Percentiles rank a stretch among this genome's conserved stretches.
Conservation (phyloP, 2,113 vertebrate species). For the Hemibagrus wyckioides region DNA sequence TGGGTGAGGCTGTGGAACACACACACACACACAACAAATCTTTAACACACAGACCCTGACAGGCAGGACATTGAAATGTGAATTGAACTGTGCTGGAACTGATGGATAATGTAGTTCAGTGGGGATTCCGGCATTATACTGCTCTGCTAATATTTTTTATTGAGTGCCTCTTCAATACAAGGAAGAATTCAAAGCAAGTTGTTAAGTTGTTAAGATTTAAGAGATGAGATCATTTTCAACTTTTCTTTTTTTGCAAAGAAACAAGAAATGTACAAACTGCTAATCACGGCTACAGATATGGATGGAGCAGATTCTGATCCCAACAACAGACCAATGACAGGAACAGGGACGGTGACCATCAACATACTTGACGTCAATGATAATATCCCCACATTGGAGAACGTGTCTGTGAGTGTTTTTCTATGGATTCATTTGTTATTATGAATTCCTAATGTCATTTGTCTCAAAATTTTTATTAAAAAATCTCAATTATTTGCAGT, state of each 20-base stretch:
- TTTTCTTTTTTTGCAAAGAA: conserved; percentile 66
- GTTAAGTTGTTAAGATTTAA: neutral
- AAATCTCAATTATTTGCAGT: neutral
- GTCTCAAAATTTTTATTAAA: no score
- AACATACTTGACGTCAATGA: conserved; percentile 89
- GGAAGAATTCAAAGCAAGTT: neutral
- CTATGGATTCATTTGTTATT: neutral
- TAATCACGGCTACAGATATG: no score
- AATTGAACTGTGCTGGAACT: no score
- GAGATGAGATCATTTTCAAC: neutral
- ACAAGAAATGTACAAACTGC: conserved; percentile 77
- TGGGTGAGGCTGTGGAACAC: no score
- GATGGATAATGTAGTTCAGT: no score
- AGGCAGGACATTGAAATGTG: no score
- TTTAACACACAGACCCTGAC: no score
- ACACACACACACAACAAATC: no score
- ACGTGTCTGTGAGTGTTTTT: conserved; percentile 74
- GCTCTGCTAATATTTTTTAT: neutral
- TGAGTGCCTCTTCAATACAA: neutral
- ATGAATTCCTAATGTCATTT: neutral
- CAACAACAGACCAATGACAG: no score
- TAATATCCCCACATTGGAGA: conserved; percentile 84
- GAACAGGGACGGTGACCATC: conserved; percentile 75
- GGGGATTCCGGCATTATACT: neutral
- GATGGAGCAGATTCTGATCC: no score